Evolutionary conservation across 2,113 vertebrate genomes (phyloP).

Genomic region (Atrichornis clamosus): DNA sequence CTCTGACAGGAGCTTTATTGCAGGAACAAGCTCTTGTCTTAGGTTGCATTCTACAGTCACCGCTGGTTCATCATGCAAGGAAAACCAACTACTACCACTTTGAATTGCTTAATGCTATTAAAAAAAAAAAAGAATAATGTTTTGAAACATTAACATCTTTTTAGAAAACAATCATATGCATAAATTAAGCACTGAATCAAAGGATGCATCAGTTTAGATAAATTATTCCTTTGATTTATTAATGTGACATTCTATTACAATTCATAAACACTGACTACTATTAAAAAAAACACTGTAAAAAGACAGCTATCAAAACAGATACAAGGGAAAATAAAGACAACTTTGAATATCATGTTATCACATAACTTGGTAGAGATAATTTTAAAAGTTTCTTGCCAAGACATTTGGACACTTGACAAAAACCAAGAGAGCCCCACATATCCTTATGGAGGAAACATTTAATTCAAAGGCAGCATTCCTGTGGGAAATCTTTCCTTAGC

Average conservation of each 20-base stretch:
- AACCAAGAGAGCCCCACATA: background rate
- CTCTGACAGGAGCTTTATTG: background rate
- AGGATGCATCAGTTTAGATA: background rate
- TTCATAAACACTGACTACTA: accelerated
- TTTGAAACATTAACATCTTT: background rate
- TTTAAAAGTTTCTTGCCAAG: background rate
- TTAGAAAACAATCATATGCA: background rate
- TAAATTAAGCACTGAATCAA: background rate
- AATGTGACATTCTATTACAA: background rate
- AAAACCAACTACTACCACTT: background rate
- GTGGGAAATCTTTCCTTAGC: background rate
- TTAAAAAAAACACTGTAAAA: background rate
- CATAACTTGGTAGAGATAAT: background rate
- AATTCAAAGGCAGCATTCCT: background rate
- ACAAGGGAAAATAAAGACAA: background rate
- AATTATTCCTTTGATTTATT: background rate
- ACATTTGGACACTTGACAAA: background rate
- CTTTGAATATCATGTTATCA: background rate
- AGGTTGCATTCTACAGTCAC: background rate
- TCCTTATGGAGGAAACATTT: background rate
- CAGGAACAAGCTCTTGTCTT: background rate
- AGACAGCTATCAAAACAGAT: background rate
- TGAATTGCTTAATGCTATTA: background rate
- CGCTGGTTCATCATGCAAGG: background rate
- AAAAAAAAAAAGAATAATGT: background rate